These are phyloP conservation scores for Hydrolagus affinis DNA, from an alignment of 2,113 vertebrate species.

Conservation along the genomic window DNA sequence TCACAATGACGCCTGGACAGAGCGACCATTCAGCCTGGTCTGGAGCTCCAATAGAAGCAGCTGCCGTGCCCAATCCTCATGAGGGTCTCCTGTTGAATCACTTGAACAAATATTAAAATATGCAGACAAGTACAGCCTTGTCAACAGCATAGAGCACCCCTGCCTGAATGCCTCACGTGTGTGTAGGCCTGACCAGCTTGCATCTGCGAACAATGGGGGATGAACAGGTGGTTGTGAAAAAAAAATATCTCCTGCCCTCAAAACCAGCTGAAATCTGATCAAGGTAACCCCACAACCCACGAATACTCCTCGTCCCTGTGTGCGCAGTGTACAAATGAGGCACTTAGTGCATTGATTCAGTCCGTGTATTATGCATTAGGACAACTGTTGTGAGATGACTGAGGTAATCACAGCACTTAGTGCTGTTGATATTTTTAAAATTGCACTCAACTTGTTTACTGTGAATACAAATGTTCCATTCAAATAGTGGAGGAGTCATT, in stretches of 20 bases:
- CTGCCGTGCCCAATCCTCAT: constrained; percentile 41
- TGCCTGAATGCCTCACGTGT: constrained; percentile 45
- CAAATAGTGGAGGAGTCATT: constrained; percentile 47
- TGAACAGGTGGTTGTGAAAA: constrained; percentile 68
- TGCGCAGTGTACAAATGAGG: constrained; percentile 41
- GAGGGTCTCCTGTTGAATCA: constrained; percentile 46
- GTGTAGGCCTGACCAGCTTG: constrained; percentile 42
- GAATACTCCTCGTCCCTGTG: constrained; percentile 53
- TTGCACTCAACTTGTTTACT: constrained; percentile 54
- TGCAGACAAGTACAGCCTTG: constrained; percentile 47
- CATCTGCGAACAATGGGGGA: constrained; percentile 50
- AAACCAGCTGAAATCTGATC: constrained; percentile 75
- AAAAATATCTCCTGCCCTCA: constrained; percentile 53
- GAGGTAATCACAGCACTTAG: constrained; percentile 51
- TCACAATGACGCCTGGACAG: constrained; percentile 51
- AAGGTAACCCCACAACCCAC: constrained; percentile 58
- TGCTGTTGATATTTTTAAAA: constrained; percentile 50
- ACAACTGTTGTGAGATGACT: constrained; percentile 52
- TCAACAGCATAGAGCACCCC: constrained; percentile 44
- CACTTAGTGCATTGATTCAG: constrained; percentile 49
- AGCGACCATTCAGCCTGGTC: constrained; percentile 51
- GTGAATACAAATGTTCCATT: constrained; percentile 55
- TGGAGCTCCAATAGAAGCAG: constrained; percentile 49
- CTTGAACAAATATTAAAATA: constrained; percentile 49
- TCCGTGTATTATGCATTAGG: constrained; percentile 48